Conservation (phyloP, 2,888 invertebrate species). For the Diogma glabrata region DNA sequence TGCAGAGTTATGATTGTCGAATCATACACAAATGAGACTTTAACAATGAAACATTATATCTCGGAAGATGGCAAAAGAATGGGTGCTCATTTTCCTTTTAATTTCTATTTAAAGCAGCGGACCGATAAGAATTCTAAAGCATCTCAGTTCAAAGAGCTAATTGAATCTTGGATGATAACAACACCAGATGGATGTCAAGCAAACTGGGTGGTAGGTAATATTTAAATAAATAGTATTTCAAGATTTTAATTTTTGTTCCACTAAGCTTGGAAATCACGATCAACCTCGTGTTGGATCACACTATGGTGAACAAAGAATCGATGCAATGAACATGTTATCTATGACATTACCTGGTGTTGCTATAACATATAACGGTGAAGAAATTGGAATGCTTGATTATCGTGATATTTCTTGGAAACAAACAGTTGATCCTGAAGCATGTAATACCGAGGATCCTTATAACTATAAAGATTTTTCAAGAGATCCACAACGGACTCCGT, state of each 20-base stretch:
- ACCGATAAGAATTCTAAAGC: conserved; percentile 41
- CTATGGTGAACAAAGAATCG: conserved; percentile 50
- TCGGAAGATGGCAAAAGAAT: conserved; percentile 39
- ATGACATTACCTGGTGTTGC: conserved; percentile 64
- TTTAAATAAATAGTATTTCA: conserved; percentile 36
- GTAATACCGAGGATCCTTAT: conserved; percentile 12
- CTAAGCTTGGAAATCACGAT: conserved; percentile 38
- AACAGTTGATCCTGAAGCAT: conserved; percentile 10
- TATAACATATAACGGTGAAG: conserved; percentile 64
- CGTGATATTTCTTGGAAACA: conserved; percentile 31
- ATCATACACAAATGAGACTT: conserved; percentile 42
- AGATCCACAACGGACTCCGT: conserved; percentile 47
- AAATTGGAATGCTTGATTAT: conserved; percentile 51
- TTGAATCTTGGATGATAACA: conserved; percentile 47
- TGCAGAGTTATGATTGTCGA: conserved; percentile 52
- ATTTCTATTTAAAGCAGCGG: conserved; percentile 47
- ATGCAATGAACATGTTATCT: conserved; percentile 55
- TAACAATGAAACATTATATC: conserved; percentile 48
- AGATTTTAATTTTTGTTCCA: neutral
- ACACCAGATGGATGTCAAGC: conserved; percentile 44
- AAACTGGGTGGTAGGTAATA: conserved; percentile 56
- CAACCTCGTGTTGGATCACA: conserved; percentile 45
- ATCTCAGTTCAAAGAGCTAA: conserved; percentile 37
- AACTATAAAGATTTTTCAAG: conserved; percentile 24
- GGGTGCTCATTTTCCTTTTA: conserved; percentile 53